phyloP scores from a whole-genome alignment of 2,888 invertebrate species.

The Rotaria socialis region DNA sequence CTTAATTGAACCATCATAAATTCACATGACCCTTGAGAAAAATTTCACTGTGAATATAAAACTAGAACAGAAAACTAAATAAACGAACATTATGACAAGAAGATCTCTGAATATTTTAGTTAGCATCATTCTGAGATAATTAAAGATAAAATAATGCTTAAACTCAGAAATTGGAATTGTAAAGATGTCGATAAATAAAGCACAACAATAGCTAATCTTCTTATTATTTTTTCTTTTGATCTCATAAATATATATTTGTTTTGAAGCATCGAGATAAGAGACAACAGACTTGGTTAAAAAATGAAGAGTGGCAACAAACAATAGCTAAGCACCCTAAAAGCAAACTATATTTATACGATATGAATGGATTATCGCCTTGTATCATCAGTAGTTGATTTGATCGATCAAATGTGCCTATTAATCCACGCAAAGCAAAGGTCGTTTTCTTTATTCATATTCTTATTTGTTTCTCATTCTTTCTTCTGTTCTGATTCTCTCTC shows the following conservation, averaged over 20 bases:
- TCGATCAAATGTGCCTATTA: not conserved
- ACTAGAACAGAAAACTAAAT: not conserved
- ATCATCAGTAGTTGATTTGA: not conserved
- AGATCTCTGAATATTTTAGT: not conserved
- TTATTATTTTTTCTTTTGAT: not conserved
- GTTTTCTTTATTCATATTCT: not conserved
- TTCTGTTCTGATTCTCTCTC: not conserved
- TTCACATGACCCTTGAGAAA: not conserved
- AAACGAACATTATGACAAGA: not conserved
- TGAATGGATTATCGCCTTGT: slow-evolving; percentile 11
- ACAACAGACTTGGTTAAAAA: not conserved
- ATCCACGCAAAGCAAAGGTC: not conserved
- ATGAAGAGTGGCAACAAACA: not conserved
- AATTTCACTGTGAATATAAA: not conserved
- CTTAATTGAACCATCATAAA: not conserved
- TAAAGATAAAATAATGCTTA: not conserved
- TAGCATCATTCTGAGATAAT: not conserved
- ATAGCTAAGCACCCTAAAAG: not conserved
- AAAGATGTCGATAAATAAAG: not conserved
- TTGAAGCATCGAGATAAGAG: not conserved
- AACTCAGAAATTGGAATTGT: not conserved
- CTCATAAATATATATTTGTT: not conserved
- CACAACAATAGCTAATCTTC: not conserved
- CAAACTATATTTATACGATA: not conserved
- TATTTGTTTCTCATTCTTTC: not conserved